Evolutionary conservation across 2,113 vertebrate genomes (phyloP).

Genomic region (Tauraco erythrolophus): DNA sequence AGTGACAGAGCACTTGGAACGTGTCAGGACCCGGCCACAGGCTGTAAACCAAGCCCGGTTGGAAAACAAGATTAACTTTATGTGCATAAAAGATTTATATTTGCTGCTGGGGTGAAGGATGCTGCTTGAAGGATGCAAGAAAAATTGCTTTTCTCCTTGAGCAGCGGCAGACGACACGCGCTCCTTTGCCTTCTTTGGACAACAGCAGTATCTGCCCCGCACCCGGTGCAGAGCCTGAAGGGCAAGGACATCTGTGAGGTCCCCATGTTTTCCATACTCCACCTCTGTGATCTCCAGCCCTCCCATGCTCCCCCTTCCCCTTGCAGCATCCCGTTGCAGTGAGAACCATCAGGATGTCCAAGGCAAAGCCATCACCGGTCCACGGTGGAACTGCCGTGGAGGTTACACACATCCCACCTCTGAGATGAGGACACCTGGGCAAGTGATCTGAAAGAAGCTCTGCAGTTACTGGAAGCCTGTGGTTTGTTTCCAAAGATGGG

Average conservation of each 20-base stretch:
- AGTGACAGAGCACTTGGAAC: not conserved
- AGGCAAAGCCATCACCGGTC: fast-evolving
- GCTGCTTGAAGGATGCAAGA: not conserved
- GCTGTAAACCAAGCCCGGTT: not conserved
- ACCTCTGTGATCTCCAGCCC: not conserved
- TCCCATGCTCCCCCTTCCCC: not conserved
- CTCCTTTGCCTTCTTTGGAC: not conserved
- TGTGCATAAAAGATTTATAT: not conserved
- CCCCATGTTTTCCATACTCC: not conserved
- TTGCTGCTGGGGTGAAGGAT: not conserved
- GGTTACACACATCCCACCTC: not conserved
- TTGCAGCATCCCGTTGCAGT: fast-evolving
- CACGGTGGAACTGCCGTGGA: fast-evolving
- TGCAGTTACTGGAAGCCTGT: not conserved
- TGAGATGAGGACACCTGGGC: not conserved
- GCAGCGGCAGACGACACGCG: fast-evolving
- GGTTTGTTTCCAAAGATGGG: not conserved
- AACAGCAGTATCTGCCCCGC: not conserved
- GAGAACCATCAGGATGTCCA: not conserved
- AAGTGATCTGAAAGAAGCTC: not conserved
- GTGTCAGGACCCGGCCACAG: not conserved
- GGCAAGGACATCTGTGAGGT: not conserved
- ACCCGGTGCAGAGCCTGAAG: not conserved
- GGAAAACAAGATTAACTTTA: not conserved
- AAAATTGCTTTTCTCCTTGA: not conserved